phyloP scores from a whole-genome alignment of 2,888 invertebrate genomes.

The Chydorus sphaericus region DNA sequence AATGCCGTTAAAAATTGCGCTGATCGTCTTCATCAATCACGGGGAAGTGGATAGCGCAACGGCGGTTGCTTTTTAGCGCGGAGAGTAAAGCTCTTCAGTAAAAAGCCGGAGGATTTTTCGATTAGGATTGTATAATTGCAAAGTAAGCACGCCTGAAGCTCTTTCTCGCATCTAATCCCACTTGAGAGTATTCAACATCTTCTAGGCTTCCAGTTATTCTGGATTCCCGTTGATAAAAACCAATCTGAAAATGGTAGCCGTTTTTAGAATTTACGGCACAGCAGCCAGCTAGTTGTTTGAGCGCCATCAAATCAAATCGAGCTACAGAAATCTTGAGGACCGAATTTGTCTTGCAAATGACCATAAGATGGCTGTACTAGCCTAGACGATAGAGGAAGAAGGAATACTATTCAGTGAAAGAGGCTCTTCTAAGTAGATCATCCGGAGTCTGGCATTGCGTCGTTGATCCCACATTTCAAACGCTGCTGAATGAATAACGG shows the following conservation, averaged over 20 bases:
- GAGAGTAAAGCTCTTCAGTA: background rate
- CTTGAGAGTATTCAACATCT: background rate
- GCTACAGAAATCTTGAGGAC: background rate
- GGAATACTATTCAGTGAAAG: background rate
- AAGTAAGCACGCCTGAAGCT: background rate
- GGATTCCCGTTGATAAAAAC: too few relatives aligned
- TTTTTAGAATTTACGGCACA: background rate
- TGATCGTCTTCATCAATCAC: too few relatives aligned
- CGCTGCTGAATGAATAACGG: background rate
- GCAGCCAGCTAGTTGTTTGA: background rate
- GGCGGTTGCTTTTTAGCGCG: background rate
- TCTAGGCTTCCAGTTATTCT: background rate
- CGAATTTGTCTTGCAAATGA: background rate
- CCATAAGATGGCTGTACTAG: background rate
- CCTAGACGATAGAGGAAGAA: background rate
- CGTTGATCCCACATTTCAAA: background rate
- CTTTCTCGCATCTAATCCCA: background rate
- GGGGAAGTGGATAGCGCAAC: background rate
- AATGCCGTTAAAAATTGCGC: too few relatives aligned
- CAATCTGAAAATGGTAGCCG: background rate
- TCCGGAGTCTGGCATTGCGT: background rate
- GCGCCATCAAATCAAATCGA: background rate
- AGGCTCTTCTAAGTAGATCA: constrained; percentile 1
- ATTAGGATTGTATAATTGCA: background rate
- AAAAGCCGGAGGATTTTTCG: background rate